Conservation (phyloP, 1,140 invertebrate genomes). For the Chironomus tepperi region DNA sequence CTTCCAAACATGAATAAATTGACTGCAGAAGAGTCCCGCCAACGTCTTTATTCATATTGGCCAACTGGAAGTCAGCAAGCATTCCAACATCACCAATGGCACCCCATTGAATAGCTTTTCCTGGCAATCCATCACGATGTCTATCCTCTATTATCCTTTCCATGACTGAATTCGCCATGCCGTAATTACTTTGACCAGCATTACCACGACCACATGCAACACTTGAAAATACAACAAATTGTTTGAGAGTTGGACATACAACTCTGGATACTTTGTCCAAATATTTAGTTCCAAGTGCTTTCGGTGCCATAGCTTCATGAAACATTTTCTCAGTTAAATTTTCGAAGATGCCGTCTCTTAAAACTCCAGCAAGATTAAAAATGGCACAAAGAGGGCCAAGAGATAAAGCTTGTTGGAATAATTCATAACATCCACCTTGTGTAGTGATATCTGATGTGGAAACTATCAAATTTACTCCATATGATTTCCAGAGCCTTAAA, state of each 20-base stretch:
- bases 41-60: conserved; percentile 44
- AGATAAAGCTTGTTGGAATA: conserved; percentile 47
- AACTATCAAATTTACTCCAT: conserved; percentile 29
- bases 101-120: conserved; percentile 33
- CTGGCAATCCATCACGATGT: conserved; percentile 42
- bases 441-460: conserved; percentile 26
- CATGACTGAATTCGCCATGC: conserved; percentile 57
- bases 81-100: conserved; percentile 56
- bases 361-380: conserved; percentile 62
- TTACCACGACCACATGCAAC: conserved; percentile 56
- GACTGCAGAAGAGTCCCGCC: conserved; percentile 47
- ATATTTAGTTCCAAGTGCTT: conserved; percentile 42
- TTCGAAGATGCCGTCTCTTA: conserved; percentile 42
- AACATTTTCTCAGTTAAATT: conserved; percentile 44
- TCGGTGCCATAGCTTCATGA: conserved; percentile 40
- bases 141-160: conserved; percentile 53
- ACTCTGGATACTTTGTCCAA: conserved; percentile 43
- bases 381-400: conserved; percentile 60
- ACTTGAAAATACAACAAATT: conserved; percentile 33
- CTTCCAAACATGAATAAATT: conserved; percentile 18
- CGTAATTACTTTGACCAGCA: conserved; percentile 58
- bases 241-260: conserved; percentile 41
- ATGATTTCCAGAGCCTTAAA: neutral
- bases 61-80: conserved; percentile 49
- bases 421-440: conserved; percentile 40